Evolutionary conservation across 2,797 vertebrate species (phyloP).

Genomic region (Micrastur ruficollis): DNA sequence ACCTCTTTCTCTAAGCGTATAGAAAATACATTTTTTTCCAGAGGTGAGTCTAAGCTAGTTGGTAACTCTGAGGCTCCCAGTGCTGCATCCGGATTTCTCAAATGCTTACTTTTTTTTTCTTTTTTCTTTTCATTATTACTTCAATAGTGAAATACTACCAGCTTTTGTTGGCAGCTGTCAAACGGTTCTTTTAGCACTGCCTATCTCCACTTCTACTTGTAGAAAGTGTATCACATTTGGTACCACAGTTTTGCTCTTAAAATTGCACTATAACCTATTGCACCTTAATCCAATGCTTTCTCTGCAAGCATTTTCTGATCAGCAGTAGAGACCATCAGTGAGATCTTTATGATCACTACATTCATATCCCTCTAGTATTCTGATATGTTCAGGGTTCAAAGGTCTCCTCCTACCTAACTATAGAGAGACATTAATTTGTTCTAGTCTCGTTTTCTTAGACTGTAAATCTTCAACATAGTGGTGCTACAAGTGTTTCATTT

Average conservation of each 20-base stretch:
- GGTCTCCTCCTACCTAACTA: not conserved
- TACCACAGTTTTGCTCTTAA: not conserved
- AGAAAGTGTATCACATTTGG: not conserved
- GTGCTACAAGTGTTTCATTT: not conserved
- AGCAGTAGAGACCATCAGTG: not conserved
- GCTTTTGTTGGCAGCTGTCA: not conserved
- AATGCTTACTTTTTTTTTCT: not conserved
- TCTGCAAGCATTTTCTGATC: not conserved
- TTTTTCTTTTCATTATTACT: not conserved
- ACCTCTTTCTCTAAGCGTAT: not conserved
- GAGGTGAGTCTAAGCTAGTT: not conserved
- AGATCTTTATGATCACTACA: not conserved
- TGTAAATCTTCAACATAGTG: not conserved
- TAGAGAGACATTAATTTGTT: not conserved
- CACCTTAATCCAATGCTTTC: not conserved
- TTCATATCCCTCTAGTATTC: not conserved
- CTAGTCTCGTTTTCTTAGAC: not conserved
- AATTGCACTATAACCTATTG: not conserved
- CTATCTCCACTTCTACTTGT: not conserved
- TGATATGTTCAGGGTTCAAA: not conserved
- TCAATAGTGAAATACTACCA: not conserved
- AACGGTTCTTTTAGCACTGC: not conserved
- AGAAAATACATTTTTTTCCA: not conserved
- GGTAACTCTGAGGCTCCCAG: not conserved
- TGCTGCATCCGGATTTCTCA: not conserved